Conservation (phyloP, 2,113 vertebrate species). For the Girardinichthys multiradiatus region DNA sequence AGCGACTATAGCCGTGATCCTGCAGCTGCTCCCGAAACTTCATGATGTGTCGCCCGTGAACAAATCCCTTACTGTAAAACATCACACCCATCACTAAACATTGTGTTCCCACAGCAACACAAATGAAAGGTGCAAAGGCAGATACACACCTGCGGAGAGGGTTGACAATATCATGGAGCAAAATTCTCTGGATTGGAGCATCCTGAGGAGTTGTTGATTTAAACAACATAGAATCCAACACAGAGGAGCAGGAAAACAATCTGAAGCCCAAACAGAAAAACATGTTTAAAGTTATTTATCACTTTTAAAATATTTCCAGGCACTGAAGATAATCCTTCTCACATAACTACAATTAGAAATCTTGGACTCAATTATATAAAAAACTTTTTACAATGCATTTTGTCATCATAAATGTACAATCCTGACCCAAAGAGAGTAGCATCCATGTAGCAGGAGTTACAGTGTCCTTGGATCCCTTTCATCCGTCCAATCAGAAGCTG, state of each 20-base stretch:
- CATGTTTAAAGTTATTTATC: background rate
- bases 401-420: background rate
- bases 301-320: background rate
- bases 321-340: background rate
- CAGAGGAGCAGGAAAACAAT: conserved; percentile 89
- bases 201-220: conserved; percentile 76
- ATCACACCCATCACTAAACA: background rate
- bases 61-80: conserved; percentile 84
- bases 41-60: conserved; percentile 83
- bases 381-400: background rate
- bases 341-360: background rate
- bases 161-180: conserved; percentile 86
- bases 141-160: conserved; percentile 83
- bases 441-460: conserved; percentile 94
- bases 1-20: conserved; percentile 82
- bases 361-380: background rate
- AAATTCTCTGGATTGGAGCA: conserved; percentile 82
- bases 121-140: background rate
- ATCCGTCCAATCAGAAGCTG: conserved; percentile 80
- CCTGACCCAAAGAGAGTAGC: conserved; percentile 87
- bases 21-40: conserved; percentile 86
- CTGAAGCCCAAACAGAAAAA: conserved; percentile 59
- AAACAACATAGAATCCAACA: conserved; percentile 88
- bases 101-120: background rate
- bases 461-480: conserved; percentile 90